Base-by-base conservation (phyloP, 2,888 invertebrate genomes). In the Cyclophora albipunctata region DNA sequence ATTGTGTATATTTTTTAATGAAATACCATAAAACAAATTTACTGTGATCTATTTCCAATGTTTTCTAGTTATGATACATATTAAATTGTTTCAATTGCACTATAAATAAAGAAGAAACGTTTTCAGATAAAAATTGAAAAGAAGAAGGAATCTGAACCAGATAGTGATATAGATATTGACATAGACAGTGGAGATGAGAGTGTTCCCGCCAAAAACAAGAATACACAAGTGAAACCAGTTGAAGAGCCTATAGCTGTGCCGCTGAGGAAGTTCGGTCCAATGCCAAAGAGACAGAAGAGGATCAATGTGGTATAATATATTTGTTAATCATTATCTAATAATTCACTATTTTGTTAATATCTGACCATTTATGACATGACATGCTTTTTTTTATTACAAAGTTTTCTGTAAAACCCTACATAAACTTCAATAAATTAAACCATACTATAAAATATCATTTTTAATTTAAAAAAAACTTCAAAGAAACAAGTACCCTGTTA, bases 111-210 rank as follows among this genome's bases (percentile, higher is more conserved):
- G 20, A 20, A 20, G 20, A 20, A 20, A 20, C 2, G 20, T 40
- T 43, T 70, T 63, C 60, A 89, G 89, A 89, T 89, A 57, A 89
- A 88, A 78, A 83, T 89, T 49, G 86, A 85, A 56, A 89, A 89
- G 64, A 84, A 84, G 51, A 81, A 82, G 57, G 81, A 84, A 45
- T 81, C 84, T 0, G 89, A 89, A 35, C 76, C 82, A 48, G 90
- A 90, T 7, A 89, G 88, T 68, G 92, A 92, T 60, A 82, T 91
- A 58, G 92, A 92, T 52, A 80, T 92, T 56, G 92, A 92, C 54
- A 76, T 91, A 58, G 91, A 91, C 64, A 90, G 90, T 62, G 89
- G 88, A 46, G 80, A 73, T 55, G 89, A 85, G 42, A 57, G 52
- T 7, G 48, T 51, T 4, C 37, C 37, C 4, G 5, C 5, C 4